Evolutionary conservation across 2,113 vertebrate genomes (phyloP).

Genomic region (Rostratula benghalensis): DNA sequence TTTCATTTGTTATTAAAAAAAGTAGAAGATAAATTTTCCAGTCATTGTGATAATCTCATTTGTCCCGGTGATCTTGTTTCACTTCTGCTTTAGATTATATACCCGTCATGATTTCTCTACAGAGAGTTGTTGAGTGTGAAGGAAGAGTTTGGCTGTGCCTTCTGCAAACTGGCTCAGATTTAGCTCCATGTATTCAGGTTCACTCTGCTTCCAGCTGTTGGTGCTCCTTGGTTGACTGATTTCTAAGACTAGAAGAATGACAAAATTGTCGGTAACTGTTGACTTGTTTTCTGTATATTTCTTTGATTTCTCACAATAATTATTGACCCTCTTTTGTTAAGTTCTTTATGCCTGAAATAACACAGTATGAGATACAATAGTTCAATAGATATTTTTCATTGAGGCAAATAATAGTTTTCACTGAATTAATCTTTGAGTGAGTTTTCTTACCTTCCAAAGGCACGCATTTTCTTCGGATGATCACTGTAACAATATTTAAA

Average conservation of each 20-base stretch:
- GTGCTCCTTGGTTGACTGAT: background rate
- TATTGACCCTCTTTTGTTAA: background rate
- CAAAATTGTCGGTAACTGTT: background rate
- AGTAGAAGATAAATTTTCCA: background rate
- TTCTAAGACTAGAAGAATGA: background rate
- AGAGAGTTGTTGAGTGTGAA: background rate
- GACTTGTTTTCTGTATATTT: background rate
- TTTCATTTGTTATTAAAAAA: background rate
- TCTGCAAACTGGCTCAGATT: background rate
- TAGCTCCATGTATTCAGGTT: background rate
- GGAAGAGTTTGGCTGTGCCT: background rate
- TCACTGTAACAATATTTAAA: conserved; percentile 6
- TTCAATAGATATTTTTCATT: background rate
- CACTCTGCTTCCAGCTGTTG: background rate
- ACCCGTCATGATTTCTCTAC: background rate
- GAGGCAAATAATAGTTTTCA: background rate
- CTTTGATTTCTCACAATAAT: background rate
- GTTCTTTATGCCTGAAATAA: background rate
- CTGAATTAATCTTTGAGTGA: background rate
- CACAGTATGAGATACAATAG: background rate
- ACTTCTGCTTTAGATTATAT: background rate
- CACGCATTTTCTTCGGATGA: background rate
- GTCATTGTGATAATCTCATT: background rate
- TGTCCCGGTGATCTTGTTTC: background rate
- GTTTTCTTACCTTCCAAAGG: background rate